Percentiles rank a stretch among this genome's conserved stretches.
Evolutionary conservation across 2,888 invertebrate genomes (phyloP).

Genomic region (Amiota mariae): DNA sequence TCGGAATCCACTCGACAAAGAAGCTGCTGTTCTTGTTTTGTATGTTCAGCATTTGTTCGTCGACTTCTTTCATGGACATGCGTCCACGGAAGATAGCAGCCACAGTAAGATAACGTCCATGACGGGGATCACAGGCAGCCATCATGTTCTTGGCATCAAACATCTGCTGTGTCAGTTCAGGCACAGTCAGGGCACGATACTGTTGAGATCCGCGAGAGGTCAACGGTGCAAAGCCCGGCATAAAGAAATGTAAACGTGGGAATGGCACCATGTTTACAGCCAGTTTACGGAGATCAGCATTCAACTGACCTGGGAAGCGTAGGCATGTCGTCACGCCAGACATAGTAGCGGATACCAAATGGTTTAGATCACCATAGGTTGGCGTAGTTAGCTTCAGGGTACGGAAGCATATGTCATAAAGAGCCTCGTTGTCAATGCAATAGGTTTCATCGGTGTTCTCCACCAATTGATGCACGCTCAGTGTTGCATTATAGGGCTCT

Average conservation of each 20-base stretch:
- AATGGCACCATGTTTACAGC: slow-evolving; percentile 99
- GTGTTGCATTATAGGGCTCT: slow-evolving; percentile 92
- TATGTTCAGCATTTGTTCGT: slow-evolving; percentile 95
- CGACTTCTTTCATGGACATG: slow-evolving; percentile 95
- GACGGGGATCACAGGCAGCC: slow-evolving; percentile 95
- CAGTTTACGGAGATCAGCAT: slow-evolving; percentile 92
- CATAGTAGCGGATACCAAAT: slow-evolving; percentile 90
- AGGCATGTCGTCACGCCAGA: slow-evolving; percentile 90
- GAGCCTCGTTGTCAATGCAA: slow-evolving; percentile 94
- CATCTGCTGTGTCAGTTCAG: slow-evolving; percentile 93
- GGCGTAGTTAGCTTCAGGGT: slow-evolving; percentile 91
- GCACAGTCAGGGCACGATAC: slow-evolving; percentile 91
- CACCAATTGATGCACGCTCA: slow-evolving; percentile 90
- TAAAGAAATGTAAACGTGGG: slow-evolving; percentile 96
- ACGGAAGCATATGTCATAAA: slow-evolving; percentile 94
- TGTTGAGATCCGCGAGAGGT: slow-evolving; percentile 92
- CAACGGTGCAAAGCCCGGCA: slow-evolving; percentile 96
- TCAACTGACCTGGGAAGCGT: slow-evolving; percentile 93
- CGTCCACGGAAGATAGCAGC: slow-evolving; percentile 93
- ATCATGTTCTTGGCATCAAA: slow-evolving; percentile 98
- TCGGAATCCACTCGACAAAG: slow-evolving; percentile 95
- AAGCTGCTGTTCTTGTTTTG: slow-evolving; percentile 95
- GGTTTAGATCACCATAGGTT: slow-evolving; percentile 94
- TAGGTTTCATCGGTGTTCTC: slow-evolving; percentile 94
- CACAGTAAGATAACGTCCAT: slow-evolving; percentile 92